Base-by-base conservation (phyloP, 2,888 invertebrate species). In the Mythimna lalbum region DNA sequence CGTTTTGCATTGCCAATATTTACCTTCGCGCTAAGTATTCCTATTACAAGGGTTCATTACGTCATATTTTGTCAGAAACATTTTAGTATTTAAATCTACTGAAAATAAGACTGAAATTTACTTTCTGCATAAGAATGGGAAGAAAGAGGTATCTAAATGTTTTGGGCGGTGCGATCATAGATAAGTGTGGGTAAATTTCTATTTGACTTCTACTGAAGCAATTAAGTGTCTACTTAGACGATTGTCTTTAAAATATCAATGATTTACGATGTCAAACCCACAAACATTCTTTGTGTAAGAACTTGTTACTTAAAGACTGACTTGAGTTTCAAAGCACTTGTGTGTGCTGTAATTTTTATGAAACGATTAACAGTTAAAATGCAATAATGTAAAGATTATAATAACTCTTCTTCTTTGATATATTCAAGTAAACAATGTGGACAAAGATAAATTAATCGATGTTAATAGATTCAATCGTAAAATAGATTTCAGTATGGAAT, bases 271-370 rank as follows among this genome's bases (percentile, higher is more conserved):
- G 71, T 73, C 76, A 64, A 76, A 74, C 78, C 81, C 85, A 85
- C 83, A 84, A 86, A 83, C 57, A 73, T 74, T 80, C 59, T 82
- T 82, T 79, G 76, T 81, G 74, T 83, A 81, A 76, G 80, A 86
- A 86, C 84, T 80, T 86, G 82, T 86, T 86, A 89, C 85, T 86
- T 88, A 88, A 90, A 90, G 90, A 90, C 90, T 90, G 90, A 90
- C 83, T 77, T 87, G 79, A 85, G 87, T 89, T 89, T 86, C 82
- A 69, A 65, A 78, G 84, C 79, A 81, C 72, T 67, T 49, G 67
- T 23, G 52, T 14, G 78, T 85, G 84, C 78, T 83, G 59, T 81
- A 81, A 78, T 87, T 84, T 86, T 84, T 73, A 84, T 81, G 80
- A 74, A 73, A 71, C 73, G 74, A 84, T 73, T 77, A 75, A 77